Evolutionary conservation across 2,797 vertebrate genomes (phyloP).

Genomic region (Squalus acanthias): DNA sequence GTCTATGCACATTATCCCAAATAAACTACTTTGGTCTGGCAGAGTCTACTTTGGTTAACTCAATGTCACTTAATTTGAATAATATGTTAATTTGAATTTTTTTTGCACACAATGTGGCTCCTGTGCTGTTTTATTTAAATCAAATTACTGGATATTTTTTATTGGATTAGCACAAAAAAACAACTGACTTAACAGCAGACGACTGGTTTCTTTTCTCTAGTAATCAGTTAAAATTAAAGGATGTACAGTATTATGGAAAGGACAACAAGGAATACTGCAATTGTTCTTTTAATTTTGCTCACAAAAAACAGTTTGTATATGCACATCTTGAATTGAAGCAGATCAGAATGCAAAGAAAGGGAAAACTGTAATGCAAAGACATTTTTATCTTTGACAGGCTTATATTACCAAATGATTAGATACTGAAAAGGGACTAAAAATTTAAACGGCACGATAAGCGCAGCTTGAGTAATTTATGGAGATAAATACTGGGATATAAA

Average conservation of each 20-base stretch:
- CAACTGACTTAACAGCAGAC: not conserved
- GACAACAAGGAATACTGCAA: not conserved
- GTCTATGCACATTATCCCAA: too few relatives aligned
- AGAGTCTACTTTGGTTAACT: too few relatives aligned
- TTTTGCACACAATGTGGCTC: too few relatives aligned
- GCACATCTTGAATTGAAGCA: not conserved
- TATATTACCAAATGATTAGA: not conserved
- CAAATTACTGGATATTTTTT: not conserved
- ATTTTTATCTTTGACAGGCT: not conserved
- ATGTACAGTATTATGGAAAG: not conserved
- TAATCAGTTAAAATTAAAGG: not conserved
- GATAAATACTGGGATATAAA: not conserved
- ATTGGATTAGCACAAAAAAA: not conserved
- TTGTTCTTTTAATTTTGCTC: not conserved
- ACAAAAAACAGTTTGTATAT: not conserved
- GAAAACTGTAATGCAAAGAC: not conserved
- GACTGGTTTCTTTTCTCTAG: not conserved
- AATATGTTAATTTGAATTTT: too few relatives aligned
- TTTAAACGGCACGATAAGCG: not conserved
- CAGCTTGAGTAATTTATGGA: not conserved
- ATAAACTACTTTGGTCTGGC: too few relatives aligned
- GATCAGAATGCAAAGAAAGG: not conserved
- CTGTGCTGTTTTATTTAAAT: too few relatives aligned
- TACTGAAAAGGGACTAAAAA: not conserved
- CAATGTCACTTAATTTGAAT: too few relatives aligned